Evolutionary conservation across 2,888 invertebrate genomes (phyloP).

Genomic region (Athetis lepigone): DNA sequence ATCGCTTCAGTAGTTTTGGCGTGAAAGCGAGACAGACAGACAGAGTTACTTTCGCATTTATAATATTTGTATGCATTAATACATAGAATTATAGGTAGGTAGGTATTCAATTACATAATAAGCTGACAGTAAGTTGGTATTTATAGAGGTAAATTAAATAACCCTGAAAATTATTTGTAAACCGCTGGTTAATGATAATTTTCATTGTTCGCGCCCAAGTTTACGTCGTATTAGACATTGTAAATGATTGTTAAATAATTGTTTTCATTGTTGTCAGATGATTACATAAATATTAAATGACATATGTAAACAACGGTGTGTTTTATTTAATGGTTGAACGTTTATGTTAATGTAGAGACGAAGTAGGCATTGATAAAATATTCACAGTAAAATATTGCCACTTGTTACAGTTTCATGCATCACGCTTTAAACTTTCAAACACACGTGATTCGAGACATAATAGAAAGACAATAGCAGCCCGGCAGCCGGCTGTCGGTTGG

Average conservation of each 20-base stretch:
- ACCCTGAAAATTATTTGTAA: slow-evolving; percentile 21
- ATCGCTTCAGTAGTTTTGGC: too few relatives aligned
- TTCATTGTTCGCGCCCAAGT: slow-evolving; percentile 38
- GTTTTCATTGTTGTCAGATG: slow-evolving; percentile 30
- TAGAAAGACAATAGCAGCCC: too few relatives aligned
- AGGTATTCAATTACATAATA: slow-evolving; percentile 10
- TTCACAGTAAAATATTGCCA: background rate
- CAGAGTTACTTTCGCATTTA: too few relatives aligned
- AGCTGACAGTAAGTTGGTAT: slow-evolving; percentile 19
- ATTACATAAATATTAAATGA: slow-evolving; percentile 37
- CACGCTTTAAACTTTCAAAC: too few relatives aligned
- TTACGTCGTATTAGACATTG: slow-evolving; percentile 22
- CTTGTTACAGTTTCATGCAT: background rate
- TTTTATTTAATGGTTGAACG: slow-evolving; percentile 9
- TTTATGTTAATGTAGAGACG: background rate
- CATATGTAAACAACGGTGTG: background rate
- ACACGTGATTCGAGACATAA: too few relatives aligned
- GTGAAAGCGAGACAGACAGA: too few relatives aligned
- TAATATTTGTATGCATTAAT: too few relatives aligned
- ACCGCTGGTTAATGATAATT: slow-evolving; percentile 45
- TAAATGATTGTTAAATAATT: slow-evolving; percentile 13
- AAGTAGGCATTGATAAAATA: background rate
- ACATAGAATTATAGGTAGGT: too few relatives aligned
- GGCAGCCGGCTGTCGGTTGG: too few relatives aligned
- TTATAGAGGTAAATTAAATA: slow-evolving; percentile 16